Evolutionary conservation across 2,113 vertebrate genomes (phyloP).

Genomic region (Labeo rohita): DNA sequence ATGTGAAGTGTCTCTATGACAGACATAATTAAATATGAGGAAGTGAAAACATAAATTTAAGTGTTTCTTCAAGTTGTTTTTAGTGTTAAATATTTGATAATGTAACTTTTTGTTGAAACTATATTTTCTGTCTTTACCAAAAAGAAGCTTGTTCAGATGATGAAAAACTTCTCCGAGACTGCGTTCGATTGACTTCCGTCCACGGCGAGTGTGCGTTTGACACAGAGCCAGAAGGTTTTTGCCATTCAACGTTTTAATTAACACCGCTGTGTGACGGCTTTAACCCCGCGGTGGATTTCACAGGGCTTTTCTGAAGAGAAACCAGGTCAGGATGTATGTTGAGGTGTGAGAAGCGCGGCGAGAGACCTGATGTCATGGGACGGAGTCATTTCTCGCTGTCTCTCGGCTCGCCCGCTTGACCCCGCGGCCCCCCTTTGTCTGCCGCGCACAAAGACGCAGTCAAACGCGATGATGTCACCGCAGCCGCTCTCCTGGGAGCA

Average conservation of each 20-base stretch:
- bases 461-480: slow-evolving; percentile 81
- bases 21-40: neutral
- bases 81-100: neutral
- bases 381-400: slow-evolving; percentile 17
- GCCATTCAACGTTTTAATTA: slow-evolving; percentile 19
- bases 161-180: neutral
- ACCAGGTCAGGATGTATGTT: slow-evolving; percentile 16
- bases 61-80: neutral
- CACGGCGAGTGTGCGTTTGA: neutral
- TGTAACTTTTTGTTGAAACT: neutral
- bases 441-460: slow-evolving; percentile 76
- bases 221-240: neutral
- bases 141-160: neutral
- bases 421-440: slow-evolving; percentile 74
- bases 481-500: slow-evolving; percentile 79
- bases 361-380: slow-evolving; percentile 47
- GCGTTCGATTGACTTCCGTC: neutral
- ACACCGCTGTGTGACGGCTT: neutral
- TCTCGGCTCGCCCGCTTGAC: slow-evolving; percentile 69
- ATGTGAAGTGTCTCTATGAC: neutral
- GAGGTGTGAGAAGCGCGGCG: slow-evolving; percentile 32
- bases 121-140: neutral
- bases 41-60: neutral
- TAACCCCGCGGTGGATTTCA: slow-evolving; percentile 3
- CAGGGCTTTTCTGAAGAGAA: slow-evolving; percentile 9